Evolutionary conservation across 2,888 invertebrate species (phyloP).

Genomic region (Sabellastarte sp.): DNA sequence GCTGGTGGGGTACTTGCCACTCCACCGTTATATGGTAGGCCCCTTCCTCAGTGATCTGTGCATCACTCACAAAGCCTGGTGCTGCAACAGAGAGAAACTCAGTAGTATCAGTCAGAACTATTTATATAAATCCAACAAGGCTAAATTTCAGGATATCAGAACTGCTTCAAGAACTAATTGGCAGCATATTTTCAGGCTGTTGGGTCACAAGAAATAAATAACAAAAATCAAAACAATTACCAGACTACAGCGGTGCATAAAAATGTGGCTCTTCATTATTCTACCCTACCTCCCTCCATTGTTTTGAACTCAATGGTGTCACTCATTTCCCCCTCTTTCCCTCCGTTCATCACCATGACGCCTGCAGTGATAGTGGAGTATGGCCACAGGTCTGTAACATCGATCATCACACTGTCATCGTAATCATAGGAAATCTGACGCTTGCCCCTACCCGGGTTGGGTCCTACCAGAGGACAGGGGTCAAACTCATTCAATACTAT

Average conservation of each 20-base stretch:
- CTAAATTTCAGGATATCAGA: too few species aligned
- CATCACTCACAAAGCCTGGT: constrained; percentile 9
- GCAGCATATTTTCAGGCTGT: too few species aligned
- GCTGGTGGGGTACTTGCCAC: constrained; percentile 88
- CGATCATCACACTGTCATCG: constrained; percentile 3
- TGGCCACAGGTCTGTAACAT: constrained; percentile 42
- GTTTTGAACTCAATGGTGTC: constrained; percentile 67
- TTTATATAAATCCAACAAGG: too few species aligned
- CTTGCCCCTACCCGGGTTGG: not conserved
- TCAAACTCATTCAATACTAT: constrained; percentile 1
- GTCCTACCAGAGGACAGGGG: not conserved
- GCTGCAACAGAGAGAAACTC: constrained; percentile 1
- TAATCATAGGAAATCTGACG: too few species aligned
- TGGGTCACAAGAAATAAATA: too few species aligned
- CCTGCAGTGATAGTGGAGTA: constrained; percentile 74
- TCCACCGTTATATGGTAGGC: constrained; percentile 57
- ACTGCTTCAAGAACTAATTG: too few species aligned
- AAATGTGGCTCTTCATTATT: too few species aligned
- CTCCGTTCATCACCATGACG: constrained; percentile 66
- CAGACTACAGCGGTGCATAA: too few species aligned
- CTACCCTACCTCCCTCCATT: constrained; percentile 47
- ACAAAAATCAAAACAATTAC: too few species aligned
- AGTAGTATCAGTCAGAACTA: too few species aligned
- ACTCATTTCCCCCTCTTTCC: constrained; percentile 60
- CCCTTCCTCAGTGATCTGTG: constrained; percentile 30